Evolutionary conservation across 2,888 invertebrate genomes (phyloP).

Genomic region (Eupithecia abbreviata): DNA sequence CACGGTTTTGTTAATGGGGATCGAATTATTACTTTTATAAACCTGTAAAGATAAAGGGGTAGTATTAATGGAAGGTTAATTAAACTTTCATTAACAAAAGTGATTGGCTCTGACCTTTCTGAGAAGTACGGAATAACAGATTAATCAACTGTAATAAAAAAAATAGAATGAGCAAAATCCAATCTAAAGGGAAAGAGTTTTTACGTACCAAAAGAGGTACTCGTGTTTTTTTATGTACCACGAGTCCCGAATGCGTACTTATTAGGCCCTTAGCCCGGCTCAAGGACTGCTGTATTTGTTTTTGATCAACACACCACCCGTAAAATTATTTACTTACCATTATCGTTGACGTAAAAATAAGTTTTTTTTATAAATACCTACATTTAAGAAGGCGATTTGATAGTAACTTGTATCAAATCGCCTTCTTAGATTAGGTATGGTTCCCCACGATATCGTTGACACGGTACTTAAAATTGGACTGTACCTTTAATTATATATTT

Average conservation of each 20-base stretch:
- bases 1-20: constrained; percentile 46
- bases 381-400: not conserved
- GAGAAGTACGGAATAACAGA: constrained; percentile 10
- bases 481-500: too few relatives aligned
- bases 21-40: constrained; percentile 50
- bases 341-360: not conserved
- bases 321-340: not conserved
- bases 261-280: not conserved
- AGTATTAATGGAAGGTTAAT: constrained; percentile 44
- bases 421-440: too few relatives aligned
- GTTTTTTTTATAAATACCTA: not conserved
- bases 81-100: constrained; percentile 38
- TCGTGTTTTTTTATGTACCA: not conserved
- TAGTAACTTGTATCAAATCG: not conserved
- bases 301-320: not conserved
- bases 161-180: not conserved
- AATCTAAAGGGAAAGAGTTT: not conserved
- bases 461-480: not conserved
- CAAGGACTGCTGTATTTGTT: not conserved
- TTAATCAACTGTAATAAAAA: not conserved
- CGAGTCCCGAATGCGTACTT: not conserved
- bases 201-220: not conserved
- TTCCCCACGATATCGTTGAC: not conserved
- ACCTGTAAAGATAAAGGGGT: constrained; percentile 43
- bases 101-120: constrained; percentile 11